These are phyloP conservation scores for Rafetus swinhoei DNA, from an alignment of 2,113 vertebrate species.

Conservation along the genomic window DNA sequence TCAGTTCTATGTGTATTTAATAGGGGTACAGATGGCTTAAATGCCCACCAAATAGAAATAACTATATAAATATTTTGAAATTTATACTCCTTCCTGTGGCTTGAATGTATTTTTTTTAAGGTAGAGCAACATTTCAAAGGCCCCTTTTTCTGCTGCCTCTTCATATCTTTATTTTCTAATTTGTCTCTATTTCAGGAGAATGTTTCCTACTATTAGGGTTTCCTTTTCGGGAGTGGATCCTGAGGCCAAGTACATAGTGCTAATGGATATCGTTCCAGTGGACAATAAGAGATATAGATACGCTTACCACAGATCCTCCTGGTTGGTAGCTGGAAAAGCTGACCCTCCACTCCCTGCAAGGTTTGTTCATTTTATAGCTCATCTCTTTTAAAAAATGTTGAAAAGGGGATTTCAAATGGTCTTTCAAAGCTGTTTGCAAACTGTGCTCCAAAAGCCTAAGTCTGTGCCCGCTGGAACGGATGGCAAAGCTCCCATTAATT, in stretches of 20 bases:
- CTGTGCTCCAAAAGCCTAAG: background rate
- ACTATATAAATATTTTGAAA: background rate
- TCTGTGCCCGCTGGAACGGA: fast-evolving
- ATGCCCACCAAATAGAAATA: background rate
- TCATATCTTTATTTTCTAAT: conserved; percentile 19
- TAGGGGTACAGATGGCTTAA: background rate
- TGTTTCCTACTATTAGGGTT: conserved; percentile 98
- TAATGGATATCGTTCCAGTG: conserved; percentile 99
- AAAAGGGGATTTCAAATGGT: background rate
- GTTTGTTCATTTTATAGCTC: conserved; percentile 73
- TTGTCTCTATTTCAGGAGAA: conserved; percentile 85
- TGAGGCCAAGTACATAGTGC: conserved; percentile 97
- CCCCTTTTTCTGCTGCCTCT: background rate
- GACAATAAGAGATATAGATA: conserved; percentile 99
- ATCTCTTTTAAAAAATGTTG: background rate
- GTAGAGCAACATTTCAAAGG: background rate
- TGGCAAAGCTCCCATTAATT: background rate
- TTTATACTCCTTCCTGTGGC: background rate
- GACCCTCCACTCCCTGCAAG: conserved; percentile 96
- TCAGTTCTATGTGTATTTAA: background rate
- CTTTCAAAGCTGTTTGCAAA: background rate
- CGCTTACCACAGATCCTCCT: conserved; percentile 97
- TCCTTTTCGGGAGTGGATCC: conserved; percentile 96
- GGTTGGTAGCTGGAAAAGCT: conserved; percentile 97
- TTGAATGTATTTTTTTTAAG: background rate